phyloP scores from a whole-genome alignment of 2,797 vertebrate genomes.

The Triplophysa yarkandensis region DNA sequence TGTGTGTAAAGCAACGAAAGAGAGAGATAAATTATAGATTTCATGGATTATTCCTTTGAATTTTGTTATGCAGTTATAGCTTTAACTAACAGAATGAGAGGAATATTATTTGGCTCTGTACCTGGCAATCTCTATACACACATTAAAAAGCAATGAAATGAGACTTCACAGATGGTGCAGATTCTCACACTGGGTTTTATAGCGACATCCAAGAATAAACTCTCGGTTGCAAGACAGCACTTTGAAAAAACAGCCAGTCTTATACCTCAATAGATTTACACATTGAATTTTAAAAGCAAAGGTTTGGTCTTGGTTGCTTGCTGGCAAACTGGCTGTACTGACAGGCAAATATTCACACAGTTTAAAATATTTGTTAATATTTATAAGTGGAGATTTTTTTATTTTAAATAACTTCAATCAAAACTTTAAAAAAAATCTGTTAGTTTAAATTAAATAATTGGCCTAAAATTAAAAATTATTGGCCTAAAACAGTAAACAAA shows the following conservation, averaged over 20 bases:
- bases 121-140: constrained; percentile 25
- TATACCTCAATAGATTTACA: not conserved
- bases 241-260: not conserved
- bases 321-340: not conserved
- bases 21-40: constrained; percentile 20
- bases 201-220: constrained; percentile 42
- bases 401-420: too few species aligned
- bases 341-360: not conserved
- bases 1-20: not conserved
- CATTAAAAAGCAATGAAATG: constrained; percentile 9
- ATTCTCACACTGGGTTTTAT: constrained; percentile 43
- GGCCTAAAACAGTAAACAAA: too few species aligned
- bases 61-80: not conserved
- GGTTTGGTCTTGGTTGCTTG: not conserved
- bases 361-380: too few species aligned
- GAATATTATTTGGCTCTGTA: constrained; percentile 14
- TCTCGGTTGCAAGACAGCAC: not conserved
- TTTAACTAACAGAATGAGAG: not conserved
- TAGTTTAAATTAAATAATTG: too few species aligned
- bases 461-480: too few species aligned
- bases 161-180: constrained; percentile 49
- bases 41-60: constrained; percentile 5
- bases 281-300: not conserved
- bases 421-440: too few species aligned
- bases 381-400: too few species aligned